These are phyloP conservation scores for Agrypnia vestita DNA, from an alignment of 1,140 invertebrate species.

Conservation along the genomic window DNA sequence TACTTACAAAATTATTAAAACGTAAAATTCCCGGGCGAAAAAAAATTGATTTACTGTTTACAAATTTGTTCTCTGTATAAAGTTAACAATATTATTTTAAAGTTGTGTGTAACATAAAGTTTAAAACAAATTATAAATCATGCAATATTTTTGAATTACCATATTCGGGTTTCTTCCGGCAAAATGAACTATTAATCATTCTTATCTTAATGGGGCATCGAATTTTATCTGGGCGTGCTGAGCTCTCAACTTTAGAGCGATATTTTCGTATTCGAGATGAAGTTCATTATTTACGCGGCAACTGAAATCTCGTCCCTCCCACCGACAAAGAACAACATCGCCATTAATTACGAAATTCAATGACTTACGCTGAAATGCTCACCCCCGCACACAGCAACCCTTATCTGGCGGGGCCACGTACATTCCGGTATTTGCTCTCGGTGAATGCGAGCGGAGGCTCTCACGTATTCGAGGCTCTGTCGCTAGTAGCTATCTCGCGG, in stretches of 20 bases:
- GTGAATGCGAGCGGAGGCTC: neutral
- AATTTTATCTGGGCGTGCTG: slow-evolving; percentile 1
- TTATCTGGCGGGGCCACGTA: slow-evolving; percentile 6
- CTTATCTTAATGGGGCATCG: neutral
- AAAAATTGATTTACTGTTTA: no score
- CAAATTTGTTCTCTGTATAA: no score
- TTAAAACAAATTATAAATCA: no score
- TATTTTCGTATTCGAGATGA: slow-evolving; percentile 2
- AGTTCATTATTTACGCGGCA: slow-evolving; percentile 10
- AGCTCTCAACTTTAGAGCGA: neutral
- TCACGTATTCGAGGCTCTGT: neutral
- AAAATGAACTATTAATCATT: slow-evolving; percentile 12
- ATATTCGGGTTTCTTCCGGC: no score
- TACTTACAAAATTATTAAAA: no score
- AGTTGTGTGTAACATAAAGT: no score
- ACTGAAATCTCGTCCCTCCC: neutral
- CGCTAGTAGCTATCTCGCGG: neutral
- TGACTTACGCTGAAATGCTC: slow-evolving; percentile 8
- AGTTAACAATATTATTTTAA: no score
- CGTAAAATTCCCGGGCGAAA: no score
- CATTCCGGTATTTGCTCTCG: slow-evolving; percentile 10
- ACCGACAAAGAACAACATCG: slow-evolving; percentile 19
- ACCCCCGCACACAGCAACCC: neutral
- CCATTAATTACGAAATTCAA: slow-evolving; percentile 34
- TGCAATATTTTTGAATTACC: no score